Percentiles rank a stretch among this genome's conserved stretches.
Evolutionary conservation across 2,888 invertebrate genomes (phyloP).

Genomic region (Horisme vitalbata): DNA sequence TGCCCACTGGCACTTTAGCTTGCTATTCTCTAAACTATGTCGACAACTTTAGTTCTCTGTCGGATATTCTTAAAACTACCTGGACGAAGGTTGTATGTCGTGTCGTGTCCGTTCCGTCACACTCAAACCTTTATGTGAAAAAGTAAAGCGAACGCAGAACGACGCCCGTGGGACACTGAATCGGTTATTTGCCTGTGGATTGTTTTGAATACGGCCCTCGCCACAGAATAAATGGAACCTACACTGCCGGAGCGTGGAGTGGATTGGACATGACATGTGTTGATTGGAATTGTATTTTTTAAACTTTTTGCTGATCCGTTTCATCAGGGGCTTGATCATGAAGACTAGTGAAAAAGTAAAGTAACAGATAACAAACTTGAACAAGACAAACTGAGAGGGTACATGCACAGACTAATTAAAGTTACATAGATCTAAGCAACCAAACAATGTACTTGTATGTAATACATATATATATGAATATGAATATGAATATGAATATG

Average conservation of each 20-base stretch:
- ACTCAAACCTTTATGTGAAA: constrained; percentile 58
- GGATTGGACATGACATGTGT: constrained; percentile 37
- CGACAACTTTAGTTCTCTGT: too few relatives aligned
- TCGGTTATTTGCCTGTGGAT: constrained; percentile 77
- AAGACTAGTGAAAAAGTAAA: too few relatives aligned
- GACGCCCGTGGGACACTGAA: constrained; percentile 70
- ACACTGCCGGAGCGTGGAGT: constrained; percentile 49
- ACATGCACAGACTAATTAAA: too few relatives aligned
- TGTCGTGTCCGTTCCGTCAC: constrained; percentile 6
- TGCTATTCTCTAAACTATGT: too few relatives aligned
- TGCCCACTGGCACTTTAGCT: too few relatives aligned
- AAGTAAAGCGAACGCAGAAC: constrained; percentile 72
- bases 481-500: too few relatives aligned
- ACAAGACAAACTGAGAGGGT: too few relatives aligned
- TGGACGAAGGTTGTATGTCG: constrained; percentile 26
- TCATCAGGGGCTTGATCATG: background rate
- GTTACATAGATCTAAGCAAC: too few relatives aligned
- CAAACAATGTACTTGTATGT: too few relatives aligned
- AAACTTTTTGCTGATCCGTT: constrained; percentile 14
- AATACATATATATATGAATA: too few relatives aligned
- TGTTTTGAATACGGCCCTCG: constrained; percentile 69
- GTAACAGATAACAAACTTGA: too few relatives aligned
- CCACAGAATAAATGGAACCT: constrained; percentile 25
- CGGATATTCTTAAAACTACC: too few relatives aligned
- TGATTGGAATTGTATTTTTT: constrained; percentile 32